Evolutionary conservation across 2,113 vertebrate species (phyloP).

Genomic region (Cairina moschata): DNA sequence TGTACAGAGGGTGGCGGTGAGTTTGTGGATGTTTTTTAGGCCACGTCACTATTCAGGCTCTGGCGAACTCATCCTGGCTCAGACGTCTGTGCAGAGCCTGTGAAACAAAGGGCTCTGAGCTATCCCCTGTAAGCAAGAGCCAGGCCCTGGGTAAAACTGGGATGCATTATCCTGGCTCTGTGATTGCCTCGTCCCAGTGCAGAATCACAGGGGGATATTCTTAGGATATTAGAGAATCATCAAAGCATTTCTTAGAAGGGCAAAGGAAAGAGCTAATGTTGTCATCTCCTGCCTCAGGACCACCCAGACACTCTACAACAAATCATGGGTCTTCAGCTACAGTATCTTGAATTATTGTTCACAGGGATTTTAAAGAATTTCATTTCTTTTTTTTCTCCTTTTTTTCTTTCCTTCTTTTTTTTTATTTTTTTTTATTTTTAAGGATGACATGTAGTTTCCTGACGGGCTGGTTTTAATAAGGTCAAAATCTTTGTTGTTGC

Average conservation of each 20-base stretch:
- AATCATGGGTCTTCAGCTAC: conserved; percentile 49
- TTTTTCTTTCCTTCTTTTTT: rapidly evolving
- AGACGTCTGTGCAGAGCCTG: neutral
- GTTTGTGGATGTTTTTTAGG: neutral
- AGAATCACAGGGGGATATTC: conserved; percentile 49
- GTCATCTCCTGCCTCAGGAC: conserved; percentile 63
- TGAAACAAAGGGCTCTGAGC: conserved; percentile 51
- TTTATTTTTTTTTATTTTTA: neutral
- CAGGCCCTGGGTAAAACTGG: conserved; percentile 26
- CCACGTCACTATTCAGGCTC: conserved; percentile 1
- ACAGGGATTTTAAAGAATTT: conserved; percentile 55
- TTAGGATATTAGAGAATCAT: conserved; percentile 67
- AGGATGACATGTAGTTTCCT: conserved; percentile 72
- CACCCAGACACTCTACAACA: conserved; percentile 65
- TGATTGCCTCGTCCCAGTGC: conserved; percentile 36
- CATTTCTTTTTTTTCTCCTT: neutral
- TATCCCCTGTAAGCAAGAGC: neutral
- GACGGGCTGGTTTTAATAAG: conserved; percentile 76
- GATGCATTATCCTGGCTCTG: conserved; percentile 25
- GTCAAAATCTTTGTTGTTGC: conserved; percentile 71
- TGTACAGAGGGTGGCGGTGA: neutral
- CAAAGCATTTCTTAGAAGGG: conserved; percentile 69
- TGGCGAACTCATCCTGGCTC: conserved; percentile 11
- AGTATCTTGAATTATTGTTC: conserved; percentile 62
- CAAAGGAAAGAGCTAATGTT: conserved; percentile 59